A percentile compares a stretch with the other conserved stretches of the same genome.
phyloP scores from a whole-genome alignment of 2,888 invertebrate species.

The Agonopterix arenella region DNA sequence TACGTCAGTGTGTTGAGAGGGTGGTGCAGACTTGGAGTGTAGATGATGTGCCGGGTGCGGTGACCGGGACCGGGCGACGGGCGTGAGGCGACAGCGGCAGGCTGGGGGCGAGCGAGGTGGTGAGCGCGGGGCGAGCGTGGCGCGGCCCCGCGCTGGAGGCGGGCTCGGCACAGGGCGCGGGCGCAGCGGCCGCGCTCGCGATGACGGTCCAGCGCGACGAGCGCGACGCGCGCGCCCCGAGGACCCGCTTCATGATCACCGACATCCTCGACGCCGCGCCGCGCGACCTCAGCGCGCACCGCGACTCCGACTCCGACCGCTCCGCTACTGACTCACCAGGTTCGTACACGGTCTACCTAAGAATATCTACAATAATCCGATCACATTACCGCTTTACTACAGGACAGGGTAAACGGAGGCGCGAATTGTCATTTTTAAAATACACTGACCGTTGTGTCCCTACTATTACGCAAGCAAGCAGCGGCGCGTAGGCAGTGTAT shows the following conservation, averaged over 20 bases:
- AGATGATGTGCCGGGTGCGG: slow-evolving; percentile 18
- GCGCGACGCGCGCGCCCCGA: slow-evolving; percentile 84
- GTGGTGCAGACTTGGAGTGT: slow-evolving; percentile 9
- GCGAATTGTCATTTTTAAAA: too few species aligned
- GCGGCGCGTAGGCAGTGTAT: too few species aligned
- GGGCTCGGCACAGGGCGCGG: slow-evolving; percentile 41
- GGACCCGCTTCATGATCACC: slow-evolving; percentile 93
- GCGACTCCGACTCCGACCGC: slow-evolving; percentile 75
- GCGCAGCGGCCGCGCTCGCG: slow-evolving; percentile 72
- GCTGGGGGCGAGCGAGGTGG: slow-evolving; percentile 54
- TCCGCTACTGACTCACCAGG: slow-evolving; percentile 77
- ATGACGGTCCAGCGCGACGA: slow-evolving; percentile 80
- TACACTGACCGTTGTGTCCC: too few species aligned
- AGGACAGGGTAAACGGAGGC: too few species aligned
- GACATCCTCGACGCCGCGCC: slow-evolving; percentile 84
- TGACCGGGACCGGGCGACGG: slow-evolving; percentile 23
- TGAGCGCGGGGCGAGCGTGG: slow-evolving; percentile 45
- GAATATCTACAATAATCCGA: too few species aligned
- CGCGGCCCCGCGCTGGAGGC: slow-evolving; percentile 45
- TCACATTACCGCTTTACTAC: too few species aligned
- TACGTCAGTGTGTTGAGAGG: slow-evolving; percentile 4
- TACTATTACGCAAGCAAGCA: too few species aligned
- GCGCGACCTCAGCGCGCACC: slow-evolving; percentile 74
- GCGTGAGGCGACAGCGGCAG: slow-evolving; percentile 23
- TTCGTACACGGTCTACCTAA: slow-evolving; percentile 14